Conservation (phyloP, 35 echinoderm and acorn worm species). For the Ophiothrix spiculata region DNA sequence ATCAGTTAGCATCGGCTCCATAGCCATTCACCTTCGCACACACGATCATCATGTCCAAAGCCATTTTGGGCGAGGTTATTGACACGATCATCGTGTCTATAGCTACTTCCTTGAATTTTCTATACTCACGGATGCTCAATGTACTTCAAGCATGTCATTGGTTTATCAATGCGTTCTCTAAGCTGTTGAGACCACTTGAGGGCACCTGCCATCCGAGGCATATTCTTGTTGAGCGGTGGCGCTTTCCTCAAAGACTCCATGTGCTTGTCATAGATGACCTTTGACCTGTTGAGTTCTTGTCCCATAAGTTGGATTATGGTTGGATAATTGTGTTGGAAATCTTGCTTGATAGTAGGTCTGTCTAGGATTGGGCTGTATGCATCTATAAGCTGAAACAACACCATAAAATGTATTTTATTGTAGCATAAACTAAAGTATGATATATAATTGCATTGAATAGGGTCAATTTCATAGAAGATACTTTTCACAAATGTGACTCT, state of each 20-base stretch:
- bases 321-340: constrained; percentile 95
- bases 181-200: constrained; percentile 84
- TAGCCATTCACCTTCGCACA: no score
- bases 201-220: constrained; percentile 72
- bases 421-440: no score
- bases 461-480: no score
- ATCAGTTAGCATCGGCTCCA: no score
- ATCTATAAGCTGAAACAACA: constrained; percentile 71
- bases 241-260: constrained; percentile 41
- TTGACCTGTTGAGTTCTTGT: constrained; percentile 77
- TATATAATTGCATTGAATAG: no score
- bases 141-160: constrained; percentile 90
- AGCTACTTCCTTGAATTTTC: no score
- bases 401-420: no score
- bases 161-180: constrained; percentile 56
- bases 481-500: no score
- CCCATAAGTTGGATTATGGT: constrained; percentile 63
- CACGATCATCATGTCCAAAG: no score
- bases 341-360: constrained; percentile 78
- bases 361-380: constrained; percentile 89
- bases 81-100: no score
- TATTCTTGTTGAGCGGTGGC: constrained; percentile 86
- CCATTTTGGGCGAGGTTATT: no score
- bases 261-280: constrained; percentile 82
- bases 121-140: constrained; percentile 92